Evolutionary conservation across 2,797 vertebrate genomes (phyloP).

Genomic region (Mormyrops boulengeri): DNA sequence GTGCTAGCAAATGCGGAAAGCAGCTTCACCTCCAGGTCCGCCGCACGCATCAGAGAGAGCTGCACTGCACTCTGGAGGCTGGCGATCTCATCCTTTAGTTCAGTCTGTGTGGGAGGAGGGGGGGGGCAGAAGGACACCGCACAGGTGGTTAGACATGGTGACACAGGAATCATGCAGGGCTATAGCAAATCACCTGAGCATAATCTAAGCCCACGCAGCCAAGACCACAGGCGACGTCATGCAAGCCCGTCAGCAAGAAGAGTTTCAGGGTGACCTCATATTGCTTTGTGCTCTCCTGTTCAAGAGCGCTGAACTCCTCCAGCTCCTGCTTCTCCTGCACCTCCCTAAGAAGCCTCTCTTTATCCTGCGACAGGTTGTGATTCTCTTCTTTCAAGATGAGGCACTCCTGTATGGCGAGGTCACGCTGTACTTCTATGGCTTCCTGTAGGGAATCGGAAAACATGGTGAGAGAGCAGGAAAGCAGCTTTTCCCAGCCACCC

Average conservation of each 20-base stretch:
- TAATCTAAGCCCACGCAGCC: not conserved
- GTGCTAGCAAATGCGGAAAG: not conserved
- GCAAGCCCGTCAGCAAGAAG: not conserved
- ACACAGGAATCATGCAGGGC: not conserved
- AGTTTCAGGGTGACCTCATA: slow-evolving; percentile 65
- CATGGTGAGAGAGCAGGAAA: not conserved
- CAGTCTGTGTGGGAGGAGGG: slow-evolving; percentile 57
- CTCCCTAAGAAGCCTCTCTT: slow-evolving; percentile 40
- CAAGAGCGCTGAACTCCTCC: slow-evolving; percentile 76
- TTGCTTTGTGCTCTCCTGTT: slow-evolving; percentile 66
- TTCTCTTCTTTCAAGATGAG: slow-evolving; percentile 32
- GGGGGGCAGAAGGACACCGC: slow-evolving; percentile 41
- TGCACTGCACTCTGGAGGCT: slow-evolving; percentile 63
- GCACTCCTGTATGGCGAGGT: slow-evolving; percentile 32
- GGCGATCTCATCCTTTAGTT: slow-evolving; percentile 70
- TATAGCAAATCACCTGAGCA: not conserved
- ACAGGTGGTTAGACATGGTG: slow-evolving; percentile 17
- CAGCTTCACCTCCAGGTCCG: slow-evolving; percentile 73
- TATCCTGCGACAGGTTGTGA: slow-evolving; percentile 44
- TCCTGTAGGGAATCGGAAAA: slow-evolving; percentile 39
- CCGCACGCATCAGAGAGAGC: slow-evolving; percentile 59
- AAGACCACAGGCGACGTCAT: not conserved
- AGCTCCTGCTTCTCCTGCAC: slow-evolving; percentile 65
- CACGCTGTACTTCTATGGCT: slow-evolving; percentile 39
- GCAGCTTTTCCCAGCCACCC: not conserved